These are phyloP conservation scores for Ypsolopha scabrella DNA, from an alignment of 2,888 invertebrate species.

Conservation along the genomic window DNA sequence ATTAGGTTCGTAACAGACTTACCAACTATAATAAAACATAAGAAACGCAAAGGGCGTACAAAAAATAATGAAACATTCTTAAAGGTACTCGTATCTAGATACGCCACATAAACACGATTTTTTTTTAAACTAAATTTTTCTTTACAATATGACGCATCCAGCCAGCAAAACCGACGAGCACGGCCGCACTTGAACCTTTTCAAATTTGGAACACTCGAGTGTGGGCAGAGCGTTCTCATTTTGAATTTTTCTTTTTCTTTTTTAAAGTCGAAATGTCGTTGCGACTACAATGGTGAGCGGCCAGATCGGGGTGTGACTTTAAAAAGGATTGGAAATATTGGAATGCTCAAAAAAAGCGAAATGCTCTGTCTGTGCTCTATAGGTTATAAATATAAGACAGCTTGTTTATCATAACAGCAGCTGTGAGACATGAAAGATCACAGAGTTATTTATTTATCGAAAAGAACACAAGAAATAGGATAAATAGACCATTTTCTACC, in stretches of 20 bases:
- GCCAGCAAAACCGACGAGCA: neutral
- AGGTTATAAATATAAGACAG: too few species aligned
- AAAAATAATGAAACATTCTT: too few species aligned
- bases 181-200: constrained; percentile 26
- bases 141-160: neutral
- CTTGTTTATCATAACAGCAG: too few species aligned
- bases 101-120: neutral
- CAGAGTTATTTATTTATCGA: too few species aligned
- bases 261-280: constrained; percentile 5
- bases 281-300: constrained; percentile 1
- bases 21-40: too few species aligned
- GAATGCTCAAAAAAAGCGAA: neutral
- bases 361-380: neutral
- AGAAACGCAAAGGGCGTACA: too few species aligned
- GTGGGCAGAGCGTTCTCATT: constrained; percentile 22
- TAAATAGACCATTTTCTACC: too few species aligned
- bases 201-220: constrained; percentile 23
- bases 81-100: too few species aligned
- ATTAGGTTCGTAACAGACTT: too few species aligned
- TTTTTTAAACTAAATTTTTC: neutral
- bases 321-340: neutral
- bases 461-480: too few species aligned
- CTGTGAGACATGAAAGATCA: too few species aligned
- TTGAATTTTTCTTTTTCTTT: neutral
- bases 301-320: neutral